These are phyloP conservation scores for Darevskia nairensis DNA, from an alignment of 2,797 vertebrate species.

Conservation along the genomic window DNA sequence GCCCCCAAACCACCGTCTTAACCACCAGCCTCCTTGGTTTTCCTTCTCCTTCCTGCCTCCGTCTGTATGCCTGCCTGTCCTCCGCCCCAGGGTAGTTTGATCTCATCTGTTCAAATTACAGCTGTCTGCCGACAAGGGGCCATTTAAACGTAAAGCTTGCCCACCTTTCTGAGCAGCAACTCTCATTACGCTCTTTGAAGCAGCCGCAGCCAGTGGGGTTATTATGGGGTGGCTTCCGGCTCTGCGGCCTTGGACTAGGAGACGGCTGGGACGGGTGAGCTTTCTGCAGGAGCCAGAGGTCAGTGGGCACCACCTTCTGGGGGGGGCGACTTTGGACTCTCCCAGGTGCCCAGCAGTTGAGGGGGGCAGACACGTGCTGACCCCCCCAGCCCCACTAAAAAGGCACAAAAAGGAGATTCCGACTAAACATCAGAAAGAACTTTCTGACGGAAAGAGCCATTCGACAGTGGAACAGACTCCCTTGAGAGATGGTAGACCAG, in stretches of 20 bases:
- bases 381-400: too few species aligned
- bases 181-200: slow-evolving; percentile 62
- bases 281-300: neutral
- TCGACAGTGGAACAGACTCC: too few species aligned
- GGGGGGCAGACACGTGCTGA: neutral
- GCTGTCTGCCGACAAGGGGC: slow-evolving; percentile 40
- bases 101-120: slow-evolving; percentile 48
- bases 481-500: too few species aligned
- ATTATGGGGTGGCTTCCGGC: slow-evolving; percentile 61
- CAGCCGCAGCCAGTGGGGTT: neutral
- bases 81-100: slow-evolving; percentile 7
- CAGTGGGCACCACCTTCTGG: neutral
- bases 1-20: neutral
- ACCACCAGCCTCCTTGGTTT: neutral
- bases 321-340: neutral
- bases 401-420: too few species aligned
- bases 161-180: slow-evolving; percentile 22
- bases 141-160: slow-evolving; percentile 18
- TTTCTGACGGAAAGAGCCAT: too few species aligned
- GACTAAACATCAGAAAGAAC: too few species aligned
- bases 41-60: neutral
- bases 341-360: neutral
- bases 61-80: neutral
- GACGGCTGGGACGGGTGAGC: neutral
- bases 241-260: fast-evolving